phyloP scores from a whole-genome alignment of 2,797 vertebrate genomes.

The Glyptemys insculpta region DNA sequence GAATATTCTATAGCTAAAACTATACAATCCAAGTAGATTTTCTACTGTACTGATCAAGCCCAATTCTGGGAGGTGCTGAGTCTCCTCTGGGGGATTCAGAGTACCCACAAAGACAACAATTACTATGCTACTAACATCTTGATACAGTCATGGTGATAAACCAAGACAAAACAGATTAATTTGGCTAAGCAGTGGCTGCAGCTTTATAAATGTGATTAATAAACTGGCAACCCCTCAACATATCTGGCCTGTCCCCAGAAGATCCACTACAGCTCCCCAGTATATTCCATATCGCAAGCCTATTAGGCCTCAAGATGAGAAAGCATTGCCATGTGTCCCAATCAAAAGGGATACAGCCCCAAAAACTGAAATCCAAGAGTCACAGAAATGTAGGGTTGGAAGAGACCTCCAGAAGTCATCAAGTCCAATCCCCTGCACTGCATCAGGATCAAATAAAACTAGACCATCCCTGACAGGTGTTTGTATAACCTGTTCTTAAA shows the following conservation, averaged over 20 bases:
- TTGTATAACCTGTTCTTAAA: not conserved
- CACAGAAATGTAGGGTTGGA: not conserved
- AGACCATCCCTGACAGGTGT: not conserved
- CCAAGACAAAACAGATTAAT: slow-evolving; percentile 65
- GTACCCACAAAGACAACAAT: not conserved
- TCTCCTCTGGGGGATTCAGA: not conserved
- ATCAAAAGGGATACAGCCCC: slow-evolving; percentile 22
- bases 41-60: not conserved
- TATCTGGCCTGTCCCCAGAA: slow-evolving; percentile 62
- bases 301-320: slow-evolving; percentile 23
- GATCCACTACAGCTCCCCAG: slow-evolving; percentile 54
- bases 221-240: slow-evolving; percentile 56
- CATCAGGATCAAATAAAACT: too few species aligned
- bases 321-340: slow-evolving; percentile 11
- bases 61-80: not conserved
- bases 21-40: not conserved
- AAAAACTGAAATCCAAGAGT: not conserved
- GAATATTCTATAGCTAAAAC: not conserved
- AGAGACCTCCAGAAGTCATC: not conserved
- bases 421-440: not conserved
- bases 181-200: slow-evolving; percentile 62
- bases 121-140: slow-evolving; percentile 30
- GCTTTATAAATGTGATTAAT: slow-evolving; percentile 72
- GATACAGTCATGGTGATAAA: slow-evolving; percentile 63
- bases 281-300: slow-evolving; percentile 59